Conservation (phyloP, 2,888 invertebrate species). For the Synanthedon myopaeformis region DNA sequence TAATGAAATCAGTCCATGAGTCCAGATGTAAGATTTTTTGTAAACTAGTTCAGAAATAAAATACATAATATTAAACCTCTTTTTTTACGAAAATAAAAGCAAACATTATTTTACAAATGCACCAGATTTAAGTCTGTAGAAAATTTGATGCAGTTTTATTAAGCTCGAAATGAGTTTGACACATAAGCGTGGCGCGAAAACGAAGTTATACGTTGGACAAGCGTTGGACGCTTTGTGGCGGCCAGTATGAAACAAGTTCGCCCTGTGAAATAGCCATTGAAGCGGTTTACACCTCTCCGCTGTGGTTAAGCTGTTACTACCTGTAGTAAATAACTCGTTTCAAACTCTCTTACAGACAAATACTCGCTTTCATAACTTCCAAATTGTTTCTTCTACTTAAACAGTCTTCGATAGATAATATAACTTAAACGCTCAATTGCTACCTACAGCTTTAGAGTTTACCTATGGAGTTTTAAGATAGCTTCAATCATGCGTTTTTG, state of each 20-base stretch:
- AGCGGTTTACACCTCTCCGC: constrained; percentile 14
- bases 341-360: background rate
- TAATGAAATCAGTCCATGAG: too few relatives aligned
- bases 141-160: background rate
- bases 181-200: background rate
- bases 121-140: constrained; percentile 10
- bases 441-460: background rate
- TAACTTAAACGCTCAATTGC: constrained; percentile 1
- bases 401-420: too few relatives aligned
- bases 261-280: constrained; percentile 23
- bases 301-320: background rate
- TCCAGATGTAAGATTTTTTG: too few relatives aligned
- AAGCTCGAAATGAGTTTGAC: background rate
- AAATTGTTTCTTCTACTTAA: background rate
- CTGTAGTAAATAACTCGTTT: background rate
- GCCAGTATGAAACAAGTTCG: constrained; percentile 14
- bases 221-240: constrained; percentile 2
- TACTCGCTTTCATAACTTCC: background rate
- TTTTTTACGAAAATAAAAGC: too few relatives aligned
- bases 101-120: too few relatives aligned
- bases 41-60: too few relatives aligned
- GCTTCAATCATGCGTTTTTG: too few relatives aligned
- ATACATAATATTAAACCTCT: too few relatives aligned
- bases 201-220: too few relatives aligned
- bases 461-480: too few relatives aligned